Conservation (phyloP, 2,888 invertebrate genomes). For the Limnephilus lunatus region DNA sequence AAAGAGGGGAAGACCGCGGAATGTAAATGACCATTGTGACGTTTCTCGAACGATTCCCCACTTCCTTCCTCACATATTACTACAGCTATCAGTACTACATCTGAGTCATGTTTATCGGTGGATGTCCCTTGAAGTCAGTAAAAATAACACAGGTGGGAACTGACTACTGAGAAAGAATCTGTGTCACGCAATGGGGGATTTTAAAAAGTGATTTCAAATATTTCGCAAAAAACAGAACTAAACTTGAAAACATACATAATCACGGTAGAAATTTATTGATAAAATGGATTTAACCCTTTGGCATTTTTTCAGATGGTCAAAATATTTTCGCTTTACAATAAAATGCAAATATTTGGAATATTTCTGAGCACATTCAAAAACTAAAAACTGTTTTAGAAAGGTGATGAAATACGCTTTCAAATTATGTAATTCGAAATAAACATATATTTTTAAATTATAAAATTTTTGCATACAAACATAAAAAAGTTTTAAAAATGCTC, state of each 20-base stretch:
- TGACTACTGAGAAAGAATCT: not conserved
- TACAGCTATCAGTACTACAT: not conserved
- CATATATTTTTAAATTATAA: no score
- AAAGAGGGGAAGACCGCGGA: not conserved
- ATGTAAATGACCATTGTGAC: not conserved
- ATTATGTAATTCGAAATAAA: no score
- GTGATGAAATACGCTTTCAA: no score
- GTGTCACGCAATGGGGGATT: not conserved
- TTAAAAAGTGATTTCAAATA: not conserved
- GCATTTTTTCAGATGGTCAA: no score
- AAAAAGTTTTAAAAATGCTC: no score
- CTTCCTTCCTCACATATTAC: not conserved
- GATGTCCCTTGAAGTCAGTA: not conserved
- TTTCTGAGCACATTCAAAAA: no score
- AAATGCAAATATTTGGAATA: no score
- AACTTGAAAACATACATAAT: not conserved
- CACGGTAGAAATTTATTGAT: no score
- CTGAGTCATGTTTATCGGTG: not conserved
- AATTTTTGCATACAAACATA: no score
- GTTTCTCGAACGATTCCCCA: not conserved
- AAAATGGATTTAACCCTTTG: no score
- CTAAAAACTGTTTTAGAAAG: no score
- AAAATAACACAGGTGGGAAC: not conserved
- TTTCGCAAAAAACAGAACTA: not conserved
- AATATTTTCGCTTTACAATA: no score